Evolutionary conservation across 2,113 vertebrate genomes (phyloP).

Genomic region (Donacobius atricapilla): DNA sequence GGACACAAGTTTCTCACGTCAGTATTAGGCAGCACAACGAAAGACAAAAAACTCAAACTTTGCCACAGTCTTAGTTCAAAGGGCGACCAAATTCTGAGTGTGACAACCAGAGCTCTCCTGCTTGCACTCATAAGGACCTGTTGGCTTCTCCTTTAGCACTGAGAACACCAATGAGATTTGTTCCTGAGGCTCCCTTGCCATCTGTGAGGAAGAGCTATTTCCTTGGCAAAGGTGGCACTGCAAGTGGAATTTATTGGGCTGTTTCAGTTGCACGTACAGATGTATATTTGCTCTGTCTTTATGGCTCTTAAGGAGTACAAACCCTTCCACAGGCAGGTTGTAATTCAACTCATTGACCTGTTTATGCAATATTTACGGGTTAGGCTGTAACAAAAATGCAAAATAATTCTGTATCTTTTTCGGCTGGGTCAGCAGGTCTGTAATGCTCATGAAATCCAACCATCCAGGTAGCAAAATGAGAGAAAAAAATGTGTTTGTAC

Average conservation of each 20-base stretch:
- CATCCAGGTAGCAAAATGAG: neutral
- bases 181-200: neutral
- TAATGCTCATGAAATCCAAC: neutral
- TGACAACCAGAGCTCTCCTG: neutral
- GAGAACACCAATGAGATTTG: neutral
- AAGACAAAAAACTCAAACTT: neutral
- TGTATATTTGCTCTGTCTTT: neutral
- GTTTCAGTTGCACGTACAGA: neutral
- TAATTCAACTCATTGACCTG: neutral
- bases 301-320: neutral
- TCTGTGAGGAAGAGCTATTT: neutral
- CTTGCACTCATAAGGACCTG: neutral
- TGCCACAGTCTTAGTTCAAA: neutral
- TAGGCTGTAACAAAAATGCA: neutral
- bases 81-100: neutral
- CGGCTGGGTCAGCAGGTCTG: neutral
- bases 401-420: neutral
- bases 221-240: neutral
- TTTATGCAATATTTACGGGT: neutral
- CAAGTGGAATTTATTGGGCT: neutral
- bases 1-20: neutral
- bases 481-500: neutral
- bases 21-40: neutral
- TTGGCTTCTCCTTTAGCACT: neutral
- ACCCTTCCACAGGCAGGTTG: neutral